Evolutionary conservation across 2,113 vertebrate genomes (phyloP).

Genomic region (Geococcyx californianus): DNA sequence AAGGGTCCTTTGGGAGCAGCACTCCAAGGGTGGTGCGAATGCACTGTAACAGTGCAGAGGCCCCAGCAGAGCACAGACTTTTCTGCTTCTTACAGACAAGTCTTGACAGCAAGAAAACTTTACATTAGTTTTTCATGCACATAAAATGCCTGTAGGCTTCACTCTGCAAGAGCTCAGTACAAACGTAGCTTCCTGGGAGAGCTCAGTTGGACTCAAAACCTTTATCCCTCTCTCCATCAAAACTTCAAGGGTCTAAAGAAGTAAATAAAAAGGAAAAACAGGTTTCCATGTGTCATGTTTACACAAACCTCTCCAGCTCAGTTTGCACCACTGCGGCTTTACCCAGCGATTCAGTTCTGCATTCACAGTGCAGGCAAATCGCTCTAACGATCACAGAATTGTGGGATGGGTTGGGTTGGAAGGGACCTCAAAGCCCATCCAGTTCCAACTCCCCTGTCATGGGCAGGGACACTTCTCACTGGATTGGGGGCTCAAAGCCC

Average conservation of each 20-base stretch:
- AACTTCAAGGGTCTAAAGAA: not conserved
- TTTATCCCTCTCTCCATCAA: not conserved
- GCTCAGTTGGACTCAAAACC: not conserved
- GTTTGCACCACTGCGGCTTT: accelerated
- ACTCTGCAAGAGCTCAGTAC: not conserved
- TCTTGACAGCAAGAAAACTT: not conserved
- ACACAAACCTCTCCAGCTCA: not conserved
- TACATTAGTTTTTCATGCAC: not conserved
- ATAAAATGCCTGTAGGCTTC: not conserved
- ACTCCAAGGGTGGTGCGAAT: not conserved
- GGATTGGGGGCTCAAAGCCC: no score
- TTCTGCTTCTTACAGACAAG: not conserved
- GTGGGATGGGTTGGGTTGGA: no score
- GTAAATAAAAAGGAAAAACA: accelerated
- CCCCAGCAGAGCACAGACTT: not conserved
- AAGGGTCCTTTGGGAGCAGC: not conserved
- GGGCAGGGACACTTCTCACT: no score
- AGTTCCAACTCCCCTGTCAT: no score
- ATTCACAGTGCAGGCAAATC: not conserved
- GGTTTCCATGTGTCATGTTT: not conserved
- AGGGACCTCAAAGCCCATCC: no score
- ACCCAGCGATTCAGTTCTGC: not conserved
- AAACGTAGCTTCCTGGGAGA: not conserved
- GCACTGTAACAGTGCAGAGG: not conserved
- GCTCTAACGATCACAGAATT: not conserved